Conservation (phyloP, 2,113 vertebrate genomes). For the Riparia riparia region DNA sequence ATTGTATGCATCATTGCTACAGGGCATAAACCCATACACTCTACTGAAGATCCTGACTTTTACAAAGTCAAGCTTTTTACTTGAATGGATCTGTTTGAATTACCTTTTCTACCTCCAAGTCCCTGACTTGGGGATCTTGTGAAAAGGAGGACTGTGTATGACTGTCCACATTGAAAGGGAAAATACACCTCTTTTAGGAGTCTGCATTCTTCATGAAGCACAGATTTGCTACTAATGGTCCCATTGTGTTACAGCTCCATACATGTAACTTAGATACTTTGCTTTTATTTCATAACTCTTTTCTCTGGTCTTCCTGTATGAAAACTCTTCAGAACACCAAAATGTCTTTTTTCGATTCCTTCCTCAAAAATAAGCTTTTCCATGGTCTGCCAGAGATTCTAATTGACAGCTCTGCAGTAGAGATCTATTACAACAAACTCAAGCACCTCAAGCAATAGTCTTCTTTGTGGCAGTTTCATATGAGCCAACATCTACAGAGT, state of each 20-base stretch:
- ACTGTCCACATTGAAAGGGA: neutral
- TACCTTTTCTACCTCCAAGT: neutral
- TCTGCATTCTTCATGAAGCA: neutral
- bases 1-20: neutral
- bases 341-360: fast-evolving
- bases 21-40: neutral
- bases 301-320: neutral
- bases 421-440: neutral
- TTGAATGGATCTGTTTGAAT: neutral
- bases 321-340: neutral
- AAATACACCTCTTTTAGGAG: neutral
- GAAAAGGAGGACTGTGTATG: neutral
- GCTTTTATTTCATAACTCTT: neutral
- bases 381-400: neutral
- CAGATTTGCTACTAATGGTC: neutral
- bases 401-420: neutral
- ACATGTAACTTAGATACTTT: neutral
- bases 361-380: neutral
- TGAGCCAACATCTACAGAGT: neutral
- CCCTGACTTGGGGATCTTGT: neutral
- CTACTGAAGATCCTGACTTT: neutral
- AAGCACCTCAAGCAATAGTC: neutral
- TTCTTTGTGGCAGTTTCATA: neutral
- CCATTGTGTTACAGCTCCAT: neutral
- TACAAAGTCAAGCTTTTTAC: neutral